Conservation (phyloP, 2,797 vertebrate species). For the Pterois miles region DNA sequence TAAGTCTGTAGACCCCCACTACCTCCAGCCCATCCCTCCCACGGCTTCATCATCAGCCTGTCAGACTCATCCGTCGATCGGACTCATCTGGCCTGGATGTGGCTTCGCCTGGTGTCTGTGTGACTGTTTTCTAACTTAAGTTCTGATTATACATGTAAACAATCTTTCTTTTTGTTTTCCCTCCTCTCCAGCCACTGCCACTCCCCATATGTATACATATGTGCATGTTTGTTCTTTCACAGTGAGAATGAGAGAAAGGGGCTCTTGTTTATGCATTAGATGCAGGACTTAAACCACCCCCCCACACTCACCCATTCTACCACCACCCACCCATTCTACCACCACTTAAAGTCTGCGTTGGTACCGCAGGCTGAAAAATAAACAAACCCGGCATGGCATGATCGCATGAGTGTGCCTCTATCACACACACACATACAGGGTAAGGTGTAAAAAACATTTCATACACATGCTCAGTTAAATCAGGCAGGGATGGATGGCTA, state of each 20-base stretch:
- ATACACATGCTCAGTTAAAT: constrained; percentile 40
- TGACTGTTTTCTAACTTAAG: constrained; percentile 2
- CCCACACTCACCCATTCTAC: constrained; percentile 35
- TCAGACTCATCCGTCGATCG: constrained; percentile 30
- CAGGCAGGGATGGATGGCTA: constrained; percentile 35
- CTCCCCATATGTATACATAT: not conserved
- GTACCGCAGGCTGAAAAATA: constrained; percentile 61
- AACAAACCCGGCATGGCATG: constrained; percentile 45
- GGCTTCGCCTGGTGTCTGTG: constrained; percentile 26
- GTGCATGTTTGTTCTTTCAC: constrained; percentile 11
- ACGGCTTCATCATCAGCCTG: constrained; percentile 23
- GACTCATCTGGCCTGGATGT: constrained; percentile 28
- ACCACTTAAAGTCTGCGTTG: constrained; percentile 67
- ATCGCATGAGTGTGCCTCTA: constrained; percentile 22
- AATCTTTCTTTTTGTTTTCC: not conserved
- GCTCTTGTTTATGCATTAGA: constrained; percentile 67
- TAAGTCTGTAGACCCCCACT: constrained; percentile 37
- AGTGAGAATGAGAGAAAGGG: constrained; percentile 32
- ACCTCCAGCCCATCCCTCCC: constrained; percentile 10
- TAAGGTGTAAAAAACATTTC: not conserved
- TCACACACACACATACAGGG: not conserved
- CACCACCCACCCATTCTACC: constrained; percentile 46
- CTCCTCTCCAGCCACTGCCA: not conserved
- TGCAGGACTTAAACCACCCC: constrained; percentile 65
- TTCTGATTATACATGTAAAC: constrained; percentile 22